Base-by-base conservation (phyloP, 2,113 vertebrate genomes). In the Azemiops feae region DNA sequence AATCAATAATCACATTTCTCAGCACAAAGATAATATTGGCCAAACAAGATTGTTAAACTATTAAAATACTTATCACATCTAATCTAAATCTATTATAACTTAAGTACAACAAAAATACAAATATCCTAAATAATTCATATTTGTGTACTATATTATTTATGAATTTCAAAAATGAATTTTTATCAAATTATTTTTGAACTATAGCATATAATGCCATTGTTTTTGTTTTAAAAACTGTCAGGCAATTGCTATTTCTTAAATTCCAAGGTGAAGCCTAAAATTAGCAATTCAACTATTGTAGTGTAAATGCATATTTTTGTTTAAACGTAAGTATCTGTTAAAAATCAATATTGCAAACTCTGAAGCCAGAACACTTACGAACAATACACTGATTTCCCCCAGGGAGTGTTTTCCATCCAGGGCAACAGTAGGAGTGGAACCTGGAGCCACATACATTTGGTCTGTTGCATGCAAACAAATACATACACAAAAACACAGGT, bases 401-500 rank as follows among this genome's bases (percentile, higher is more conserved):
- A 58, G 98, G 97, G 91, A 98, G 96, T 0, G 97, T 98, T 95
- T 97, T 98, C 98, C 98, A 98, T 88, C 98, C 98, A 92, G 98
- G 98, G 85, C 98, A 98, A 94, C 98, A 98, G 92, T 98, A 98
- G 0, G 97, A 97, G 89, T 97, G 97, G 95, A 98, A 97, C 95
- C 97, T 97, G 95, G 98, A 98, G 94, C 98, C 98, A 95, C 98
- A 98, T n/a, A 98, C 98, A 93, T 98, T 98, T 93, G 98, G 98
- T 94, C 98, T 98, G 96, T 39, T 81, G 96, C 2, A 96, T 7
- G 96, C 9, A 95, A 95, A 87, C 4, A 90, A 89, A 86, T 2
- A 1, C 0, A 1, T 23, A 87, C 0, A 89, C 2, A 90, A 86
- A 95, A 93, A 74, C 0, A 50, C 0, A 27, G 43, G 85, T 11